Evolutionary conservation across 2,888 invertebrate genomes (phyloP).

Genomic region (Gari tellinella): DNA sequence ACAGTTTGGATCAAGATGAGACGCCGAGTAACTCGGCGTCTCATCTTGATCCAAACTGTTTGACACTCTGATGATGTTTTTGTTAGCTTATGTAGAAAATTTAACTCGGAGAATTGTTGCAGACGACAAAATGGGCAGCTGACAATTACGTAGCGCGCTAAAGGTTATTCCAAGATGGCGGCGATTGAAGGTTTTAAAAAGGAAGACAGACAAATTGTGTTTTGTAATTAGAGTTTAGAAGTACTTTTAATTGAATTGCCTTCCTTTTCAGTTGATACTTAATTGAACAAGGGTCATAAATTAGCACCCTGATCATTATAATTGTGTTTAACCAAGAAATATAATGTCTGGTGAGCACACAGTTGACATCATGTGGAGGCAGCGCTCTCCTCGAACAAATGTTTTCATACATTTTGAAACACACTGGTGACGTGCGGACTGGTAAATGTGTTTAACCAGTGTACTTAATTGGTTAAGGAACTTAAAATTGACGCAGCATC

Average conservation of each 20-base stretch:
- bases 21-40: too few species aligned
- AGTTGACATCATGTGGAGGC: conserved; percentile 38
- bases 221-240: conserved; percentile 52
- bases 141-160: background rate
- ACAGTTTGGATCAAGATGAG: too few species aligned
- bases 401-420: conserved; percentile 54
- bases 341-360: conserved; percentile 32
- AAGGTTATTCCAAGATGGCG: background rate
- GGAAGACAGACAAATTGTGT: conserved; percentile 44
- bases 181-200: conserved; percentile 4
- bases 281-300: conserved; percentile 62
- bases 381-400: conserved; percentile 42
- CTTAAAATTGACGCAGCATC: conserved; percentile 52
- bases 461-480: conserved; percentile 57
- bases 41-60: too few species aligned
- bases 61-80: too few species aligned
- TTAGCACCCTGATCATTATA: conserved; percentile 52
- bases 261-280: conserved; percentile 60
- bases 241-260: conserved; percentile 50
- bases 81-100: too few species aligned
- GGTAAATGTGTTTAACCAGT: conserved; percentile 55
- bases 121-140: too few species aligned
- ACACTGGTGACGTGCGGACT: conserved; percentile 30
- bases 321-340: conserved; percentile 53
- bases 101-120: too few species aligned